phyloP scores from a whole-genome alignment of 2,888 invertebrate genomes.

The Meganola albula region DNA sequence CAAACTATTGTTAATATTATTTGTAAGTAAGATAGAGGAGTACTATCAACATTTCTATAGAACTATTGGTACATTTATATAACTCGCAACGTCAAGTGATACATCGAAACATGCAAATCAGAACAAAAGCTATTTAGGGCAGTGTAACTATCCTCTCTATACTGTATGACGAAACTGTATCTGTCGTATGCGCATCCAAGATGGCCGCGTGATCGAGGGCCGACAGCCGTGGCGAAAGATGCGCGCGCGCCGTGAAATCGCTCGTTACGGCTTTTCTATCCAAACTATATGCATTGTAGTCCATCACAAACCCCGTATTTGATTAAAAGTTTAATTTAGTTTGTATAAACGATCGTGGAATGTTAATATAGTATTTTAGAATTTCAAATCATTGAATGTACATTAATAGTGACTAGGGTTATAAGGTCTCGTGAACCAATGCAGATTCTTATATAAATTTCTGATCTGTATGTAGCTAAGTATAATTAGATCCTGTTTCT shows the following conservation, averaged over 20 bases:
- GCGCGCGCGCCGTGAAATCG: constrained; percentile 68
- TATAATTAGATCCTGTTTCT: constrained; percentile 24
- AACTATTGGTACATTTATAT: no score
- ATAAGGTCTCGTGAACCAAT: constrained; percentile 26
- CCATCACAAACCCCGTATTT: constrained; percentile 16
- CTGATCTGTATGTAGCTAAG: constrained; percentile 13
- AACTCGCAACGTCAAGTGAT: constrained; percentile 12
- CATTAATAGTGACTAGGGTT: constrained; percentile 24
- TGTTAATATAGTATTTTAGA: constrained; percentile 28
- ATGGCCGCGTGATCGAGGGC: constrained; percentile 58
- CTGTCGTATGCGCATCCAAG: constrained; percentile 55
- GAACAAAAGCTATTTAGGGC: constrained; percentile 65
- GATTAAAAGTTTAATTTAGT: constrained; percentile 24
- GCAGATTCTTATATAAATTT: constrained; percentile 25
- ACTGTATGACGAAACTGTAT: constrained; percentile 65
- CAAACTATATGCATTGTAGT: constrained; percentile 5
- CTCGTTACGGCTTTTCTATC: constrained; percentile 52
- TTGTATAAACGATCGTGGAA: constrained; percentile 16
- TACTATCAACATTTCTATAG: background rate
- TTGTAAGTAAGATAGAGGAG: no score
- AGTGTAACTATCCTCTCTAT: constrained; percentile 66
- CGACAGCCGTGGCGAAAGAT: constrained; percentile 72
- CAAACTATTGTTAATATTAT: no score
- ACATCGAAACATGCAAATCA: constrained; percentile 46
- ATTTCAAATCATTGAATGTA: constrained; percentile 28